Evolutionary conservation across 23 tunicate species (phyloP), one percentile per base, ranked within the genome.

Genomic region (Botrylloides violaceus): DNA sequence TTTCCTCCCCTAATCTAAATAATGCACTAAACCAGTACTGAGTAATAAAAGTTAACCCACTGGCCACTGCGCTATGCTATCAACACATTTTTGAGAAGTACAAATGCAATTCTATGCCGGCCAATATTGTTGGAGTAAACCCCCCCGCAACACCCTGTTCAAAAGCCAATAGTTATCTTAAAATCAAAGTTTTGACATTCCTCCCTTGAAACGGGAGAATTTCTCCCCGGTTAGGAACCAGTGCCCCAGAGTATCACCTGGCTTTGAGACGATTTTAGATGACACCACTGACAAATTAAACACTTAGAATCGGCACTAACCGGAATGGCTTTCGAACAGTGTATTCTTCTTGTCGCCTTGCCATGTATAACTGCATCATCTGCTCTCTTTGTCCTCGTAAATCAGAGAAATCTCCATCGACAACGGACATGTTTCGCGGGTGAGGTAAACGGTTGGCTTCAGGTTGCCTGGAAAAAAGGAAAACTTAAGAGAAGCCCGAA

Each of bases 301-400:
- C 12, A 47, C 55, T 12, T 47, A 12, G 12, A 12, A 18, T 47
- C 55, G 12, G 28, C 64, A 68, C 58, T 68, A 53, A 83, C 82
- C 49, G 71, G 33, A 78, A 78, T 26, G 83, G 80, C 38, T 65
- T 4, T 22, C 65, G 50, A 12, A 63, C 29, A 18, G 80, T 84
- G 63, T 72, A 84, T 22, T 84, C 92, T 6, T 84, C 83, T 61
- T 78, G 79, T 63, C 92, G 30, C 38, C 66, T 84, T n/a, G 70
- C 74, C 92, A 84, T 84, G 32, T 26, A 64, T n/a, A 64, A 32
- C 34, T 72, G 80, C 80, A 84, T 64, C 39, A 72, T 29, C 38
- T 78, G 64, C 65, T 84, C 92, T 0, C 81, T 49, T 36, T 78
- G 79, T 21, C 92, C 92, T 36, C 72, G 73, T 4, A 75, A 61